These are phyloP conservation scores for Ptiloglossa arizonensis DNA, from an alignment of 1,140 invertebrate genomes.

Conservation along the genomic window DNA sequence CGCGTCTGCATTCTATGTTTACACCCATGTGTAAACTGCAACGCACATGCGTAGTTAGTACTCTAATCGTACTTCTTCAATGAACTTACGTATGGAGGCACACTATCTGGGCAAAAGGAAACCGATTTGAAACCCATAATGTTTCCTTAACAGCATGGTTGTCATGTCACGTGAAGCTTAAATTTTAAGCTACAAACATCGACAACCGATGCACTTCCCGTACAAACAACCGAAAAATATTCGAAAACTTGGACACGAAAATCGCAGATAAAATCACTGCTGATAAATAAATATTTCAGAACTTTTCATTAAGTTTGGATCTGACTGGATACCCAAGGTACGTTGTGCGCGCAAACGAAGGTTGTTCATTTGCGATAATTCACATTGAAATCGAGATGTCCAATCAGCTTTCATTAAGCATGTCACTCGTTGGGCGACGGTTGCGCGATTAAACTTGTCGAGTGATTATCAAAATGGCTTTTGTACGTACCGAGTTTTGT, in stretches of 20 bases:
- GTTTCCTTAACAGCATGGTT: neutral
- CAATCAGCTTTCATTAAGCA: neutral
- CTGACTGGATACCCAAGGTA: neutral
- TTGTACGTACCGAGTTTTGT: neutral
- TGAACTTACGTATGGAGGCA: neutral
- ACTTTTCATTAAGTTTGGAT: neutral
- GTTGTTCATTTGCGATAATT: neutral
- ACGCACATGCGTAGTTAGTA: neutral
- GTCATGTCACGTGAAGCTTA: neutral
- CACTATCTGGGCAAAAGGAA: neutral
- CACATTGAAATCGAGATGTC: neutral
- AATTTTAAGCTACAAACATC: too few species aligned
- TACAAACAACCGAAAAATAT: neutral
- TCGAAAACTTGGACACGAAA: neutral
- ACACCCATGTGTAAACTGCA: neutral
- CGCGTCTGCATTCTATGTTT: neutral
- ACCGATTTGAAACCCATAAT: neutral
- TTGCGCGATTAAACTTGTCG: too few species aligned
- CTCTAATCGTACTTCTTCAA: neutral
- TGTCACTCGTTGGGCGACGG: too few species aligned
- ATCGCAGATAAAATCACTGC: neutral
- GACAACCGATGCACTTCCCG: neutral
- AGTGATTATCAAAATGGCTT: neutral
- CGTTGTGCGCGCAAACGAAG: rapidly evolving
- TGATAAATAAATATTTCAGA: neutral